Percentiles rank a stretch among this genome's conserved stretches.
These are phyloP conservation scores for Cantharis rufa DNA, from an alignment of 2,888 invertebrate genomes.

Conservation along the genomic window DNA sequence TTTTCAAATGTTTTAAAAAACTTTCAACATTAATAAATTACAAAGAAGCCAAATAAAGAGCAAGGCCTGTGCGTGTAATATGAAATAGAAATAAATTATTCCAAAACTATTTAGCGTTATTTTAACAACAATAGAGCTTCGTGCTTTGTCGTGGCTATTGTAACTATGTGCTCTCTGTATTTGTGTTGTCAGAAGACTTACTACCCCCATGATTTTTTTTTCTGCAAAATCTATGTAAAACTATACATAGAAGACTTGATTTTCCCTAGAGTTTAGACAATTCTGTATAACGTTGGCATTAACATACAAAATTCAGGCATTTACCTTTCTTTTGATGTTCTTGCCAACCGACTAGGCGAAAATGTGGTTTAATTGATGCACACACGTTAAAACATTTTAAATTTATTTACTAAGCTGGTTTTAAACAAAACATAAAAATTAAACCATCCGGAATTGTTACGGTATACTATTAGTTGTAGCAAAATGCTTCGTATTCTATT, in stretches of 20 bases:
- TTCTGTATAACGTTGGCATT: constrained; percentile 11
- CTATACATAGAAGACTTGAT: not conserved
- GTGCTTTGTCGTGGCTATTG: not conserved
- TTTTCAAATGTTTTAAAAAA: not conserved
- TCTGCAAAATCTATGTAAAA: not conserved
- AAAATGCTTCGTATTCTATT: not conserved
- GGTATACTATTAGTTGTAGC: not conserved
- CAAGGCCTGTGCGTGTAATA: not conserved
- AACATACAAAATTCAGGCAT: constrained; percentile 25
- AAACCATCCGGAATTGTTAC: not conserved
- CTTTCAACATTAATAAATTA: not conserved
- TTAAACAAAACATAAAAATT: not conserved
- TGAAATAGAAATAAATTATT: not conserved
- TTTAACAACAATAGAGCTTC: not conserved
- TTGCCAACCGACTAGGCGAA: constrained; percentile 29
- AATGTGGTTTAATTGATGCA: constrained; percentile 23
- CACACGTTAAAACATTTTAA: constrained; percentile 26
- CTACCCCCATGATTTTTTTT: not conserved
- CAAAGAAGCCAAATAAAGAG: too few relatives aligned
- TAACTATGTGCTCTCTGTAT: too few relatives aligned
- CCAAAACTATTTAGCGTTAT: not conserved
- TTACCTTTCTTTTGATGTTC: constrained; percentile 30
- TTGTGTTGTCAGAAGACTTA: too few relatives aligned
- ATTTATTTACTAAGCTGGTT: constrained; percentile 15
- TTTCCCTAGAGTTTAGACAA: not conserved